Evolutionary conservation across 2,888 invertebrate species (phyloP), one percentile per base, ranked within the genome.

Genomic region (Lydus trimaculatus): DNA sequence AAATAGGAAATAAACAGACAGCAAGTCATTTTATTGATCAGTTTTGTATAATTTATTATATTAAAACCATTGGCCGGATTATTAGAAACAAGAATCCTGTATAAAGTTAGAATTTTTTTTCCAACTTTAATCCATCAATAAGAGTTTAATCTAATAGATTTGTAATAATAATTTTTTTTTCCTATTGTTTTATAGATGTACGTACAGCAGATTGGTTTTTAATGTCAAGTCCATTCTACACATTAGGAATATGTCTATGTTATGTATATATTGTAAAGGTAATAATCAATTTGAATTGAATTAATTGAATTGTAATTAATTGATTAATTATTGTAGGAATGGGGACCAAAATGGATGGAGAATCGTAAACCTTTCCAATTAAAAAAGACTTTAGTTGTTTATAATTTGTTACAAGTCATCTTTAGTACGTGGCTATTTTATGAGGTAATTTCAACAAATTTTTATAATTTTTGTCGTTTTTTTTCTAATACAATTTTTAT

Each of bases 161-260:
- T 39, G n/a, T 23, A 31, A 60, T 60, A 2, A 36, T 4, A 36
- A 8, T 13, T 33, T 25, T 17, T 61, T 4, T 33, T 36, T 13
- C 4, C n/a, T n/a, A n/a, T n/a, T n/a, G n/a, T 56, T 2, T 56
- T 56, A 7, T 28, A 95, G 95, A 95, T 88, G 89, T 91, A 73
- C 90, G 98, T 84, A 95, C 97, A 80, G 94, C 94, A 86, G 91
- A 92, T 86, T 97, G 95, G 95, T 91, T 94, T 81, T 89, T 98
- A 87, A 97, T 98, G 96, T 92, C 94, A 82, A 95, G 95, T 78
- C 97, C 97, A 72, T 91, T 95, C 83, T 97, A 97, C 81, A 97
- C 97, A 78, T 88, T 97, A 85, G 88, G 92, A 85, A 93, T 97
- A 86, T 97, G 97, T 87, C 87, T 96, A 84, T 87, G 89, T 83